phyloP scores from a whole-genome alignment of 92 coral and sea anemone genomes.

The Parazoanthus swiftii region DNA sequence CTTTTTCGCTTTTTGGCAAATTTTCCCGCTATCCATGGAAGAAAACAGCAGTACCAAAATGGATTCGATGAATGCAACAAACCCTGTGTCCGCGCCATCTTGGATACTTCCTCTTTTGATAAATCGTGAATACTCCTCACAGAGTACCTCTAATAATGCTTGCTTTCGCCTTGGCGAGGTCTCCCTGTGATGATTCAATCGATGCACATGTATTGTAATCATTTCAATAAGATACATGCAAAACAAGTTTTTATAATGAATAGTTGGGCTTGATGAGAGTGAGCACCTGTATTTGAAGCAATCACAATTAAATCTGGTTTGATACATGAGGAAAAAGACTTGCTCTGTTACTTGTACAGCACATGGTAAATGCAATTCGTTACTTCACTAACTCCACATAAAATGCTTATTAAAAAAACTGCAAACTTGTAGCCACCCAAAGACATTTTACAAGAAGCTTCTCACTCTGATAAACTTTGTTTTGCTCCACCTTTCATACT shows the following conservation, averaged over 20 bases:
- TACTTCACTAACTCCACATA: too few relatives aligned
- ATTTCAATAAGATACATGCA: not conserved
- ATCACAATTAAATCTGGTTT: too few relatives aligned
- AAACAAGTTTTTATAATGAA: not conserved
- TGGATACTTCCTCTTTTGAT: not conserved
- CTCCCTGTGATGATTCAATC: slow-evolving; percentile 4
- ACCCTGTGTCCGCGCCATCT: not conserved
- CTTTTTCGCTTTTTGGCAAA: slow-evolving; percentile 15
- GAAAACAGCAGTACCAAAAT: slow-evolving; percentile 4
- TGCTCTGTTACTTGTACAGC: too few relatives aligned
- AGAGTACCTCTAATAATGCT: not conserved
- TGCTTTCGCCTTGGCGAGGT: not conserved
- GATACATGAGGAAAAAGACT: too few relatives aligned
- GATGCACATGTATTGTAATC: not conserved
- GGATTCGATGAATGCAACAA: slow-evolving; percentile 6
- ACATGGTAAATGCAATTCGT: too few relatives aligned
- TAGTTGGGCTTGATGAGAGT: too few relatives aligned
- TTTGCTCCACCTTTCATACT: too few relatives aligned
- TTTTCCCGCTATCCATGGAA: slow-evolving; percentile 7
- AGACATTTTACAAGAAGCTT: too few relatives aligned
- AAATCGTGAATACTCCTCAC: not conserved
- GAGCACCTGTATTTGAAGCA: too few relatives aligned
- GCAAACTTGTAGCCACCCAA: too few relatives aligned
- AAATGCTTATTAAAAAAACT: too few relatives aligned
- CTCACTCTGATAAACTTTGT: too few relatives aligned